These are phyloP conservation scores for Dolomedes plantarius DNA, from an alignment of 2,888 invertebrate species.

Conservation along the genomic window DNA sequence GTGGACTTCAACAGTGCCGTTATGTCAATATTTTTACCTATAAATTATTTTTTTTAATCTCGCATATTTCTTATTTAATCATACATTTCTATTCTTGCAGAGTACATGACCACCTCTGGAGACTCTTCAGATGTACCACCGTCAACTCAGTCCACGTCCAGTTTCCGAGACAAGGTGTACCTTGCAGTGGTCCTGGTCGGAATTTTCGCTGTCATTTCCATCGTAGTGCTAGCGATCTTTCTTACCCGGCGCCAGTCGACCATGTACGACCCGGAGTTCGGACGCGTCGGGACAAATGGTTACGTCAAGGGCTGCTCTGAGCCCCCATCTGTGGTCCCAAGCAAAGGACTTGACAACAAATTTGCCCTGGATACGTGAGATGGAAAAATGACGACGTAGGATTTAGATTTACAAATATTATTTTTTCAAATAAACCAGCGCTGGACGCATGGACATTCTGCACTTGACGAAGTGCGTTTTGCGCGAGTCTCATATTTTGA, in stretches of 20 bases:
- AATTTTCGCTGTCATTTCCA: slow-evolving; percentile 11
- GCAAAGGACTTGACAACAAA: slow-evolving; percentile 40
- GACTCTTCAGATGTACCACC: neutral
- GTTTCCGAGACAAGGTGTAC: slow-evolving; percentile 14
- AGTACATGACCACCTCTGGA: neutral
- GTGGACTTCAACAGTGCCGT: too few species aligned
- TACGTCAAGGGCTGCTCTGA: slow-evolving; percentile 53
- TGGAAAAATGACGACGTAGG: too few species aligned
- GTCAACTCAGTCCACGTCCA: neutral
- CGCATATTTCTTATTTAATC: neutral
- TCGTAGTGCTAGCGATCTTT: slow-evolving; percentile 21
- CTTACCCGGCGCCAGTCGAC: slow-evolving; percentile 24
- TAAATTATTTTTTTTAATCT: too few species aligned
- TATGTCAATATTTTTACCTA: too few species aligned
- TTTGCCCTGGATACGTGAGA: slow-evolving; percentile 38
- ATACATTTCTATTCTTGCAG: neutral
- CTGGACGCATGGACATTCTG: too few species aligned
- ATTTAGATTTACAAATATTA: too few species aligned
- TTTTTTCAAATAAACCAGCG: too few species aligned
- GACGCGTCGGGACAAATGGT: slow-evolving; percentile 36
- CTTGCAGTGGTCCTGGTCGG: slow-evolving; percentile 36
- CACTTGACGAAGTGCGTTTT: too few species aligned
- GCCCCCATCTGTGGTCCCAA: neutral
- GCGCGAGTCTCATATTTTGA: too few species aligned
- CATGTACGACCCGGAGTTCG: slow-evolving; percentile 43